Base-by-base conservation (phyloP, 1,140 invertebrate genomes). In the Atopsyche davidsoni region DNA sequence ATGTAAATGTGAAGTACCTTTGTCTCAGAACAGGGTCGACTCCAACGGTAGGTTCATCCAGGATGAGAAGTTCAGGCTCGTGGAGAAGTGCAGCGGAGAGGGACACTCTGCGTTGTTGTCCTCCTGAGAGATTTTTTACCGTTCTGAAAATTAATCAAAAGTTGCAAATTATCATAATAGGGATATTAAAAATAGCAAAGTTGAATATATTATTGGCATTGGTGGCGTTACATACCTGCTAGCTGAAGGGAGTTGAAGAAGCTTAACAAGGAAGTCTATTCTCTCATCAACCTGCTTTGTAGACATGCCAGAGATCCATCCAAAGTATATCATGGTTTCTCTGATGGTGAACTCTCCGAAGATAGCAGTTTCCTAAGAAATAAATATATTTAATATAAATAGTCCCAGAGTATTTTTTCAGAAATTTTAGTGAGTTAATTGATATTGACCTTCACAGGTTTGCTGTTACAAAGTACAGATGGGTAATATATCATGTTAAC, bases 41-140 rank as follows among this genome's bases (percentile, higher is more conserved):
- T 25, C 95, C 94, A 4, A 95, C 92, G 1, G 92, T 96, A 0
- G 93, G 92, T 63, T 96, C 93, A 62, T 97, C 93, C 35, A 96
- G 70, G 60, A 97, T 94, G 16, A 97, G 69, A 0, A 96, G 73
- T 69, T 94, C 88, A 0, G 92, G 92, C 52, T 92, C 85, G 31
- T 94, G 87, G 16, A 96, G 69, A 11, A 96, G 71, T 0, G 92
- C 88, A 0, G 88, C 84, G 0, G 91, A 89, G 41, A 97, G 79
- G 4, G 90, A 94, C 9, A 93, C 86, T 53, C 92, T 74, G 46
- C 92, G 73, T 62, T 92, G 87, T 67, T 96, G 92, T 10, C 93
- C 92, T 31, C 93, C 93, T 59, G 89, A 93, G 1, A 96, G 72
- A 64, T 85, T 86, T 67, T 89, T 87, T 3, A 96, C 84, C 59